phyloP scores from a whole-genome alignment of 2,888 invertebrate genomes.

The Pediacus dermestoides region DNA sequence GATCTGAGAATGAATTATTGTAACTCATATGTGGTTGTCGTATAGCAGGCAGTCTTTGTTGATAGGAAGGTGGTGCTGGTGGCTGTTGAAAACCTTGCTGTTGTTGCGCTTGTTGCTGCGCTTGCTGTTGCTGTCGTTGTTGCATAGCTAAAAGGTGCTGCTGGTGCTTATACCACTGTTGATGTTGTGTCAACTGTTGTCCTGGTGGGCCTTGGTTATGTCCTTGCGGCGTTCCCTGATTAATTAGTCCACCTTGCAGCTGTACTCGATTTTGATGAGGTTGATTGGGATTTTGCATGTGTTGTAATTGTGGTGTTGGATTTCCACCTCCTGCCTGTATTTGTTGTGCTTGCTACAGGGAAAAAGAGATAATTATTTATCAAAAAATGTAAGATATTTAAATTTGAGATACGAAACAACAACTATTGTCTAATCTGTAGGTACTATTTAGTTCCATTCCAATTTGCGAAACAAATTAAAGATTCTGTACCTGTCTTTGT shows the following conservation, averaged over 20 bases:
- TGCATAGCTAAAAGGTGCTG: conserved; percentile 58
- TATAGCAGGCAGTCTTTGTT: conserved; percentile 55
- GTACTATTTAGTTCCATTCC: too few species aligned
- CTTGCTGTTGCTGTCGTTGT: conserved; percentile 59
- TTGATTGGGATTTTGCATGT: conserved; percentile 52
- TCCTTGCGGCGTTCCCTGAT: conserved; percentile 34
- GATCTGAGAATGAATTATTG: conserved; percentile 46
- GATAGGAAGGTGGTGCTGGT: conserved; percentile 57
- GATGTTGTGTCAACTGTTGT: conserved; percentile 41
- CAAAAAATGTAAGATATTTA: too few species aligned
- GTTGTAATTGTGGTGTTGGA: conserved; percentile 54
- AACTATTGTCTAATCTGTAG: too few species aligned
- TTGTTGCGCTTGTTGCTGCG: conserved; percentile 56
- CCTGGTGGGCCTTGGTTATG: conserved; percentile 27
- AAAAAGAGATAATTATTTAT: too few species aligned
- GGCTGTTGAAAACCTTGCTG: conserved; percentile 58
- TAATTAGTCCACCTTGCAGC: conserved; percentile 51
- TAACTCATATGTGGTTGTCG: conserved; percentile 48
- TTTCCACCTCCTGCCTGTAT: conserved; percentile 39
- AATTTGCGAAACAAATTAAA: too few species aligned
- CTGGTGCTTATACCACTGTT: conserved; percentile 53
- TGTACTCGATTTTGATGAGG: conserved; percentile 52
- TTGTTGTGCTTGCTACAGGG: conserved; percentile 26
- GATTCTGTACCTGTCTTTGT: conserved; percentile 77
- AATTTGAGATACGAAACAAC: too few species aligned